Base-by-base conservation (phyloP, 2,797 vertebrate species). In the Phataginus tricuspis region DNA sequence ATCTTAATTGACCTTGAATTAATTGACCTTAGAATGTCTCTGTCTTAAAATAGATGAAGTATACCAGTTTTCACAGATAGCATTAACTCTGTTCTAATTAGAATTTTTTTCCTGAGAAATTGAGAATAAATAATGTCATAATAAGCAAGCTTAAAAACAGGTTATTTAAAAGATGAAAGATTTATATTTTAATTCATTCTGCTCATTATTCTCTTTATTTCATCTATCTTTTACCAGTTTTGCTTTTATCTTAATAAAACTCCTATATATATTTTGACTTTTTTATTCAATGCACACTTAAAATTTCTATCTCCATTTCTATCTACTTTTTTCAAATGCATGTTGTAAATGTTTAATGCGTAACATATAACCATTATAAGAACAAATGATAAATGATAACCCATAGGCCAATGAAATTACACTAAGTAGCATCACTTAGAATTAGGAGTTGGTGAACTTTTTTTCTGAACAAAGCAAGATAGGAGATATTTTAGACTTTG, bases 1-100 rank as follows among this genome's bases (percentile, higher is more conserved):
- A 34, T 63, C 90, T 79, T 91, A 59, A 79, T 4, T 95, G 96
- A 96, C 89, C 96, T 97, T 95, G 83, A 15, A 45, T 45, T 45
- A 45, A 45, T 45, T 45, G 45, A 45, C 10, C 45, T 45, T 39
- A 87, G 9, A 82, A 91, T 82, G 77, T 82, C 37, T 91, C 37
- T 39, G 19, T 77, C 34, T 53, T 82, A 34, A 95, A 90, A 93
- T 45, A 94, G 39, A 83, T 31, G 3, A 71, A 69, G 1, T 19
- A 39, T 68, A 57, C 45, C 51, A 45, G 21, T 82, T 92, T 94
- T 91, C 66, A 19, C 7, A 79, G 14, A 34, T 61, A 68, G 2
- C 25, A 91, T 45, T 90, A 69, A 23, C 19, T 84, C 51, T 69
- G 27, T 55, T 92, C 51, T 80, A 57, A 68, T 45, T 66, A 89